Evolutionary conservation across 2,797 vertebrate species (phyloP).

Genomic region (Amazona finschi): DNA sequence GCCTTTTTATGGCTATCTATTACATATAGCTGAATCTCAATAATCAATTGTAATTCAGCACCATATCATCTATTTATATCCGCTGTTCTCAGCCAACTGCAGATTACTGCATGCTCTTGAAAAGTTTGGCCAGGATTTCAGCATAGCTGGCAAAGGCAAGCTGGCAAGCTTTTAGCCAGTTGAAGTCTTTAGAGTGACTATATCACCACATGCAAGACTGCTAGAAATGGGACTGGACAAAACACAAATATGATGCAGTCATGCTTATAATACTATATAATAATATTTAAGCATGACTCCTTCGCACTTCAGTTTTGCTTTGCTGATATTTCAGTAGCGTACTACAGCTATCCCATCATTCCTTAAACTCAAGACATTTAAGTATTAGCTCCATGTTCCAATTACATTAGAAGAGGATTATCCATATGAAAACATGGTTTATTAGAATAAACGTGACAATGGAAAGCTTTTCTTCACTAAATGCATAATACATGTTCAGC

Average conservation of each 20-base stretch:
- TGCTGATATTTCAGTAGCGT: neutral
- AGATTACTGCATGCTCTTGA: neutral
- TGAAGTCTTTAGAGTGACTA: slow-evolving; percentile 25
- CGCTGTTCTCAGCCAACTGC: neutral
- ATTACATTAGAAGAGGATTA: slow-evolving; percentile 40
- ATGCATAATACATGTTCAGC: neutral
- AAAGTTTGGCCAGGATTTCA: slow-evolving; percentile 31
- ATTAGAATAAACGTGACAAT: neutral
- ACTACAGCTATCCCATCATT: neutral
- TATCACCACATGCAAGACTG: neutral
- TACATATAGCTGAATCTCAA: slow-evolving; percentile 18
- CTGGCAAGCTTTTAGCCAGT: slow-evolving; percentile 7
- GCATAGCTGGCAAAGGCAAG: slow-evolving; percentile 12
- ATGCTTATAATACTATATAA: neutral
- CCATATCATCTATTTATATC: slow-evolving; percentile 52
- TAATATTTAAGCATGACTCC: neutral
- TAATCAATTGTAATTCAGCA: slow-evolving; percentile 48
- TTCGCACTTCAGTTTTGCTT: neutral
- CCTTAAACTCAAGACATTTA: neutral
- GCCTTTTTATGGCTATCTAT: slow-evolving; percentile 18
- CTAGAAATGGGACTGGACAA: neutral
- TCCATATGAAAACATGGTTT: neutral
- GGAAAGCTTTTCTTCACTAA: neutral
- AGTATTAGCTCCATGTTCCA: neutral
- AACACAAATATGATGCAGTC: neutral